Conservation (phyloP, 1,140 invertebrate genomes). For the Scaptomyza graminum region DNA sequence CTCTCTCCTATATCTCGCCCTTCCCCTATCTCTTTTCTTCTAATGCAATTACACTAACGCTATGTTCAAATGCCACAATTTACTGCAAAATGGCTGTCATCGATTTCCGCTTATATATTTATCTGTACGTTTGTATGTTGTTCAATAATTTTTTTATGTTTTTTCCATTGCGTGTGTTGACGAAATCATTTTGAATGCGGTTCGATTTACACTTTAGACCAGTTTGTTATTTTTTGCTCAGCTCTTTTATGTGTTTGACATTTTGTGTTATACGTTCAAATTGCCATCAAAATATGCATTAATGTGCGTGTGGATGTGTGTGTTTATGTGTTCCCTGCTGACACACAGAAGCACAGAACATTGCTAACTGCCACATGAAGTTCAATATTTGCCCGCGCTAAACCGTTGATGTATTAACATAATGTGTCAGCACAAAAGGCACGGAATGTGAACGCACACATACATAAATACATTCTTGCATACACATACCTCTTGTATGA, state of each 20-base stretch:
- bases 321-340: conserved; percentile 26
- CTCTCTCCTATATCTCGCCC: background rate
- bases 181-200: conserved; percentile 67
- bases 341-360: conserved; percentile 16
- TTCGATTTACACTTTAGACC: conserved; percentile 64
- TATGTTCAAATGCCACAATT: conserved; percentile 74
- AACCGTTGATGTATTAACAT: conserved; percentile 75
- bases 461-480: background rate
- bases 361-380: conserved; percentile 46
- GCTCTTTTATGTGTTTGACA: conserved; percentile 77
- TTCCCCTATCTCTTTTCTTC: conserved; percentile 5
- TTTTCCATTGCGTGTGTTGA: conserved; percentile 40
- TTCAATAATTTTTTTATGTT: conserved; percentile 40
- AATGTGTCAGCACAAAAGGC: conserved; percentile 66
- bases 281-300: conserved; percentile 76
- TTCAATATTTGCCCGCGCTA: conserved; percentile 75
- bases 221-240: conserved; percentile 20
- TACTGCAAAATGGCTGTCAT: conserved; percentile 79
- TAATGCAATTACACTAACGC: conserved; percentile 74
- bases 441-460: conserved; percentile 25
- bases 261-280: conserved; percentile 69
- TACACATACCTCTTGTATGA: background rate
- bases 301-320: conserved; percentile 29
- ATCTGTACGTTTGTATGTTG: conserved; percentile 38
- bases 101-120: conserved; percentile 70